phyloP scores from a whole-genome alignment of 2,113 vertebrate species.

The Grammomys dolichurus region DNA sequence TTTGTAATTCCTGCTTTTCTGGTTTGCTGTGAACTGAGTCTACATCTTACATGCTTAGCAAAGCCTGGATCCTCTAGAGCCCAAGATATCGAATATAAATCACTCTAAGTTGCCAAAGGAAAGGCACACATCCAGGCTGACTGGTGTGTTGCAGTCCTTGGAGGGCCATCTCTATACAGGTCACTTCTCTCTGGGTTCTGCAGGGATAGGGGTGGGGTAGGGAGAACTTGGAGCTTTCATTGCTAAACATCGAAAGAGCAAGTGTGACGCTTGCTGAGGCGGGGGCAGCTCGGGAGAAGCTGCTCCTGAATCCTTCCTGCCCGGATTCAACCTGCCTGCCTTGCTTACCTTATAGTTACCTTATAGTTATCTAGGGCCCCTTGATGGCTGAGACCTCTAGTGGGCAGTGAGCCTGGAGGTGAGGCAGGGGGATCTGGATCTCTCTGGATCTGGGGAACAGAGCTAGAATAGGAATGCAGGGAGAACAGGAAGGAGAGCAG shows the following conservation, averaged over 20 bases:
- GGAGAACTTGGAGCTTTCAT: constrained; percentile 32
- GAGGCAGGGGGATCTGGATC: not conserved
- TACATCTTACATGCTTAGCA: constrained; percentile 81
- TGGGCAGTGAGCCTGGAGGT: not conserved
- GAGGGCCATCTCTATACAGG: constrained; percentile 75
- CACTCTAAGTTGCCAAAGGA: constrained; percentile 75
- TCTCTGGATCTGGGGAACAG: not conserved
- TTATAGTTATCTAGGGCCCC: not conserved
- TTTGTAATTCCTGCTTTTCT: constrained; percentile 79
- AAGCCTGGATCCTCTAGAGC: constrained; percentile 78
- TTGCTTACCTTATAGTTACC: not conserved
- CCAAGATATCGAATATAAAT: constrained; percentile 75
- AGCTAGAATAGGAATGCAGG: not conserved
- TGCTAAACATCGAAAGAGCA: constrained; percentile 70
- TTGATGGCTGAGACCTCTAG: not conserved
- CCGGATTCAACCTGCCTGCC: not conserved
- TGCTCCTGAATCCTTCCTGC: not conserved
- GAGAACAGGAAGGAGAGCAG: not conserved
- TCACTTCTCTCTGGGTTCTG: constrained; percentile 74
- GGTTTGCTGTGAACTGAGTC: constrained; percentile 72
- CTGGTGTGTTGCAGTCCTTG: constrained; percentile 68
- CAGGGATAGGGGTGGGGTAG: constrained; percentile 42
- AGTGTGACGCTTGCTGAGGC: constrained; percentile 30
- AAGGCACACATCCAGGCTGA: constrained; percentile 78
- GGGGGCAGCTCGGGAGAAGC: constrained; percentile 44